These are phyloP conservation scores for Hippoglossus stenolepis DNA, from an alignment of 2,113 vertebrate genomes.

Conservation along the genomic window DNA sequence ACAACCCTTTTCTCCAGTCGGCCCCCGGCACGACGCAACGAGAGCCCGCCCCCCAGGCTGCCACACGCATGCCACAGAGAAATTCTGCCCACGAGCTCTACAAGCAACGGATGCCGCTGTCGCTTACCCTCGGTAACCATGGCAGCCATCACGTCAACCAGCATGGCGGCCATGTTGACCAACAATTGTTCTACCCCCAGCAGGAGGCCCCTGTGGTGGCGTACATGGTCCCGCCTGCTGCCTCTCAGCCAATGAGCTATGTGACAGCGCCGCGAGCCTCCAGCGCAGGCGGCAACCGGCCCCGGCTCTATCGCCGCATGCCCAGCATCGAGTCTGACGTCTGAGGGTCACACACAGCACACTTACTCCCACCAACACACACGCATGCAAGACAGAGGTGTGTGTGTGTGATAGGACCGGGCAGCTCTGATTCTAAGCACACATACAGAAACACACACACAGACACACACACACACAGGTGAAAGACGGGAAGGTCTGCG, in stretches of 20 bases:
- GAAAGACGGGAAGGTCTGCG: slow-evolving; percentile 19
- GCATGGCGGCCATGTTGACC: slow-evolving; percentile 72
- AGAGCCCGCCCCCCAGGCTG: slow-evolving; percentile 80
- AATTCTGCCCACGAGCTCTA: slow-evolving; percentile 92
- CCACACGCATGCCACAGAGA: slow-evolving; percentile 88
- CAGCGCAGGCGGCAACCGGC: slow-evolving; percentile 93
- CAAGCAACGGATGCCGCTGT: slow-evolving; percentile 91
- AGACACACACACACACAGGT: slow-evolving; percentile 25
- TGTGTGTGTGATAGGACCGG: slow-evolving; percentile 62
- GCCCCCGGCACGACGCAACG: slow-evolving; percentile 74
- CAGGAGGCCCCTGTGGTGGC: slow-evolving; percentile 89
- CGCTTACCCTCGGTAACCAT: slow-evolving; percentile 86
- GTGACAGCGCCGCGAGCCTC: slow-evolving; percentile 89
- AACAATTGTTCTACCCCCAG: slow-evolving; percentile 87
- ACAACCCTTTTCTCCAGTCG: slow-evolving; percentile 93
- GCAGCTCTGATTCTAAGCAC: slow-evolving; percentile 69
- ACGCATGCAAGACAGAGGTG: slow-evolving; percentile 59
- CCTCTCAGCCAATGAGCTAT: slow-evolving; percentile 91
- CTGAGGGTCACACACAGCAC: slow-evolving; percentile 76
- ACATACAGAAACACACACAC: slow-evolving; percentile 45
- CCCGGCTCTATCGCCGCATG: slow-evolving; percentile 96
- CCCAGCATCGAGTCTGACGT: slow-evolving; percentile 99
- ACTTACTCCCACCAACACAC: slow-evolving; percentile 51
- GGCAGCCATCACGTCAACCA: slow-evolving; percentile 82
- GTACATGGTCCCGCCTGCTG: slow-evolving; percentile 92